A percentile compares a stretch with the other conserved stretches of the same genome.
Conservation (phyloP, 2,113 vertebrate genomes). For the Laticauda laticaudata region DNA sequence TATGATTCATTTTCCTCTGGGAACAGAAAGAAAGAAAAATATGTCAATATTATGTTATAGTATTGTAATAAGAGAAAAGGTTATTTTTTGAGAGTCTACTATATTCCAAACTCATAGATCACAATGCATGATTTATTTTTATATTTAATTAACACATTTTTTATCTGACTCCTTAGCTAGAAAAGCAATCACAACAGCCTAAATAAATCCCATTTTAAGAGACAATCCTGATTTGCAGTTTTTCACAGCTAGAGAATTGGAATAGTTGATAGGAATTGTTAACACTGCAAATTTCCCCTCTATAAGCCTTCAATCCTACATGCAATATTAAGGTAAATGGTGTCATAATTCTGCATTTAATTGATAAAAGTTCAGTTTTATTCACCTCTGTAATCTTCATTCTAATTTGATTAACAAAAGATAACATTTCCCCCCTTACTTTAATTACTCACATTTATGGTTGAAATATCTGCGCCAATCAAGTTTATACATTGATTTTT, state of each 20-base stretch:
- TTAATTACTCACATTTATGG: background rate
- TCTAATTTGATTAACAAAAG: background rate
- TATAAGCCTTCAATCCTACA: background rate
- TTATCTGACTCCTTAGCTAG: background rate
- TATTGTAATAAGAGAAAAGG: background rate
- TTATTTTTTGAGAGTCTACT: background rate
- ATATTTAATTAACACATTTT: background rate
- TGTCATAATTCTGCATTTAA: background rate
- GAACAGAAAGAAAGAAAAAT: background rate
- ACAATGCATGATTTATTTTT: background rate
- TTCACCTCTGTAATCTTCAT: background rate
- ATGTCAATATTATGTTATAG: background rate
- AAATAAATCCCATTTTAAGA: background rate
- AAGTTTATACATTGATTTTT: background rate
- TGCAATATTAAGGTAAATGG: background rate
- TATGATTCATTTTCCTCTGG: background rate
- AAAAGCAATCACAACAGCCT: background rate
- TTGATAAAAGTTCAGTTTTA: background rate
- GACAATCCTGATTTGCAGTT: background rate
- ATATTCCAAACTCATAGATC: background rate
- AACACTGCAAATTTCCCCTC: background rate
- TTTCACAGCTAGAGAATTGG: background rate
- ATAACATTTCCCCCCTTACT: background rate
- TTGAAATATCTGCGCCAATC: background rate
- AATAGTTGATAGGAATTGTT: background rate